Evolutionary conservation across 2,888 invertebrate genomes (phyloP).

Genomic region (Aplocera efformata): DNA sequence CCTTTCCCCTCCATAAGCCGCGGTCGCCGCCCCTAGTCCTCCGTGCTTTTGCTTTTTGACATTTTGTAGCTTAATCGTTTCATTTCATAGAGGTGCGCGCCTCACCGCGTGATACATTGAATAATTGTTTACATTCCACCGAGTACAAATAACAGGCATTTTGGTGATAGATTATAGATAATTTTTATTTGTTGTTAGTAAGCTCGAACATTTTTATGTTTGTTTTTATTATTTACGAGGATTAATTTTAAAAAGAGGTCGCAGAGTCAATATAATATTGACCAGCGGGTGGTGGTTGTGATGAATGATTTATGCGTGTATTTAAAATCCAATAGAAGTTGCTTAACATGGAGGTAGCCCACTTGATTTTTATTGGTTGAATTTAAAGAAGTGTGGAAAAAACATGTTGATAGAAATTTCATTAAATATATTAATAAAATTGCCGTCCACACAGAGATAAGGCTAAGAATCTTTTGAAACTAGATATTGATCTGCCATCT

Average conservation of each 20-base stretch:
- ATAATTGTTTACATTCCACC: conserved; percentile 42
- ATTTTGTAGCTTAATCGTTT: conserved; percentile 77
- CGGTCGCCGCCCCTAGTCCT: conserved; percentile 78
- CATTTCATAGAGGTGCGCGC: conserved; percentile 65
- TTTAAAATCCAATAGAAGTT: conserved; percentile 42
- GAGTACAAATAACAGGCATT: conserved; percentile 26
- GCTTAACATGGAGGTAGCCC: conserved; percentile 32
- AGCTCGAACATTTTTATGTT: conserved; percentile 32
- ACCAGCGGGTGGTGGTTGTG: conserved; percentile 56
- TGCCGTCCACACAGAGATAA: too few species aligned
- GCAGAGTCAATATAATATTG: conserved; percentile 46
- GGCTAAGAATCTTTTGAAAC: too few species aligned
- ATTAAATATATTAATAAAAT: too few species aligned
- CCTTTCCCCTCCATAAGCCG: conserved; percentile 62
- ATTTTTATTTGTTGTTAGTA: conserved; percentile 29
- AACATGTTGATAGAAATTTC: too few species aligned
- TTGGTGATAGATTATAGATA: conserved; percentile 26
- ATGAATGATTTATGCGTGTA: conserved; percentile 53
- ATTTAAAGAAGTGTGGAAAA: too few species aligned
- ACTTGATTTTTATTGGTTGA: conserved; percentile 22
- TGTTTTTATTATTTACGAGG: conserved; percentile 40
- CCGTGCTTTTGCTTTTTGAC: conserved; percentile 79
- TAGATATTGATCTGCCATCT: conserved; percentile 6
- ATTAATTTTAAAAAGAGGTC: conserved; percentile 50
- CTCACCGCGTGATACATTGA: conserved; percentile 53